Evolutionary conservation across 2,113 vertebrate species (phyloP).

Genomic region (Vidua chalybeata): DNA sequence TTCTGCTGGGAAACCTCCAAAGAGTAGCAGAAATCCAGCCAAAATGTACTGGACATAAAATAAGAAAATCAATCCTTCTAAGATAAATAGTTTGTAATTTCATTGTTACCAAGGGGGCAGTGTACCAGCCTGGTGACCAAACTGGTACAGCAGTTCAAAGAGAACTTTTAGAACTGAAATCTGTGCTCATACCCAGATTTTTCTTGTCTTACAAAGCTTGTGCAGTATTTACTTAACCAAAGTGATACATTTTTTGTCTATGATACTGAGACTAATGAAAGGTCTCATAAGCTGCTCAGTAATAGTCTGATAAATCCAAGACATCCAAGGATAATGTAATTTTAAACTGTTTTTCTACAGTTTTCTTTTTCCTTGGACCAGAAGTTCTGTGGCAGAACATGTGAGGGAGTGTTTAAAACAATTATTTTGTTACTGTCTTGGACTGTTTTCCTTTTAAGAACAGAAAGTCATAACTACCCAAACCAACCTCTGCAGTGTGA

Average conservation of each 20-base stretch:
- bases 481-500: neutral
- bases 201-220: neutral
- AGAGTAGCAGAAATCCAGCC: conserved; percentile 53
- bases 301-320: conserved; percentile 42
- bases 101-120: conserved; percentile 10
- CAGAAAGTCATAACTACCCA: neutral
- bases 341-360: conserved; percentile 56
- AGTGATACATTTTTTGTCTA: neutral
- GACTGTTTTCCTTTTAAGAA: conserved; percentile 12
- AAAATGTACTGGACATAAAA: conserved; percentile 43
- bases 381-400: conserved; percentile 42
- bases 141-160: neutral
- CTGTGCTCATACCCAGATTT: neutral
- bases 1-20: conserved; percentile 64
- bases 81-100: conserved; percentile 45
- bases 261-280: conserved; percentile 22
- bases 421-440: conserved; percentile 33
- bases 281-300: neutral
- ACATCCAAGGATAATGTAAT: conserved; percentile 48
- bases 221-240: conserved; percentile 17
- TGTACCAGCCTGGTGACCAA: conserved; percentile 12
- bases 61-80: conserved; percentile 35
- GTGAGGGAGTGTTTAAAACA: conserved; percentile 19
- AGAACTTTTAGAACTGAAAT: neutral
- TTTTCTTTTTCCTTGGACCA: conserved; percentile 24